Base-by-base conservation (phyloP, 2,888 invertebrate genomes). In the Ectemnius cavifrons region DNA sequence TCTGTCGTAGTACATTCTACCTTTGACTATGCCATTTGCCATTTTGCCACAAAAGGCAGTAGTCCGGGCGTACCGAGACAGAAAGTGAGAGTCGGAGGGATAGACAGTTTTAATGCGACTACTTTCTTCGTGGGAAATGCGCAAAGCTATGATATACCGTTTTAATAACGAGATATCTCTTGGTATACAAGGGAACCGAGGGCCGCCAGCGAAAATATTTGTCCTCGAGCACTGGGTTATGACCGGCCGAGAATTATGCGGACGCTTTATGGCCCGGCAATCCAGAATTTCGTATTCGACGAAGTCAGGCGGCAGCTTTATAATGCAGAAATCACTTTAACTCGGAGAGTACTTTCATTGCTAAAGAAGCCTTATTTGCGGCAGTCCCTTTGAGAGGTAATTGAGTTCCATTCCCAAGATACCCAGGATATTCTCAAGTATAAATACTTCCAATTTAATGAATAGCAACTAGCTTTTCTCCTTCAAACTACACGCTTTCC, bases 391-490 rank as follows among this genome's bases (percentile, higher is more conserved):
- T 73, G 71, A 76, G 45, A 52, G 73, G 61, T 67, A 63, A 28
- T 56, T 70, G 47, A 16, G 65, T 67, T 49, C 80, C 68, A 62
- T 78, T 52, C 69, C 23, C 11, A 67, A 56, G 69, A 28, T 45
- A 68, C 56, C 47, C 61, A 49, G 67, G 68, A 65, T 52, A 69
- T 57, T 64, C 45, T 71, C 79, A 71, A 67, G 82, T 80, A 84
- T 85, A 81, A 85, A 85, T 86, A 86, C 79, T 77, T 75, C 57
- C 52, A 69, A 78, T 80, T 83, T 84, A 83, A 84, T 82, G 78
- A 81, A 70, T 8, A 37, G 8, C 37, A 37, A 37, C 37, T 11
- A 63, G 60, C 65, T 69, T 66, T 59, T 67, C 16, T 20, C 49
- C 46, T 63, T 47, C 62, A 57, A 63, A 57, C 65, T 64, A 37